Evolutionary conservation across 2,888 invertebrate species (phyloP), one percentile per base, ranked within the genome.

Genomic region (Eristalis arbustorum): DNA sequence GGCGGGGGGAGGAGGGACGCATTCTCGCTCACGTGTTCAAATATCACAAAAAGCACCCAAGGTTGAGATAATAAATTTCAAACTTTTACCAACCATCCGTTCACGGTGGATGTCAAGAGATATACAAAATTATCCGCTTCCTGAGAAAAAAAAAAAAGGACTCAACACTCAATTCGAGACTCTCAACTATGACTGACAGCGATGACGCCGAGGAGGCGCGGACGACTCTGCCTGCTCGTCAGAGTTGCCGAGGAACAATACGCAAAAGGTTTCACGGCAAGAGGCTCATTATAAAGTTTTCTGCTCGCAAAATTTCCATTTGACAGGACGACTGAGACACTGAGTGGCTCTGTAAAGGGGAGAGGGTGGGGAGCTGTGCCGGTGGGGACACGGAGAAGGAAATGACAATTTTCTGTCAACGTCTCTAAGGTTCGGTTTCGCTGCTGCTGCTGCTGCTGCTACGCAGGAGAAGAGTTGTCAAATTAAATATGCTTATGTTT

Each of bases 211-310:
- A 40, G 28, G 68, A 69, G 28, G 61, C 34, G 23, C 31, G 23
- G 75, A 28, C 18, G 18, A 18, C 18, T 6, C 49, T 18, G 49
- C 18, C 18, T 49, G 49, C 49, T 49, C 18, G 49, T 49, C 49
- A 49, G n/a, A 37, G 31, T 31, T 28, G 13, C 23, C 18, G 67
- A 31, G 40, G 62, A 68, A 77, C 77, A 77, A 69, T 69, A 42
- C 49, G 62, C 23, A 72, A 67, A 67, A 66, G 72, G 61, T 67
- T 79, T 62, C 66, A 10, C 42, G 34, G 0, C 63, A 34, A 73
- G 59, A 28, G 79, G 62, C 62, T 79, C 79, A 79, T 79, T 79
- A 79, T 73, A 73, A 79, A 79, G 62, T 79, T 79, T 79, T 73
- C 56, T 62, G 64, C 18, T n/a, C 18, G 37, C 67, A 56, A 28